A percentile compares a stretch with the other conserved stretches of the same genome.
Evolutionary conservation across 2,888 invertebrate genomes (phyloP).

Genomic region (Keiferia lycopersicella): DNA sequence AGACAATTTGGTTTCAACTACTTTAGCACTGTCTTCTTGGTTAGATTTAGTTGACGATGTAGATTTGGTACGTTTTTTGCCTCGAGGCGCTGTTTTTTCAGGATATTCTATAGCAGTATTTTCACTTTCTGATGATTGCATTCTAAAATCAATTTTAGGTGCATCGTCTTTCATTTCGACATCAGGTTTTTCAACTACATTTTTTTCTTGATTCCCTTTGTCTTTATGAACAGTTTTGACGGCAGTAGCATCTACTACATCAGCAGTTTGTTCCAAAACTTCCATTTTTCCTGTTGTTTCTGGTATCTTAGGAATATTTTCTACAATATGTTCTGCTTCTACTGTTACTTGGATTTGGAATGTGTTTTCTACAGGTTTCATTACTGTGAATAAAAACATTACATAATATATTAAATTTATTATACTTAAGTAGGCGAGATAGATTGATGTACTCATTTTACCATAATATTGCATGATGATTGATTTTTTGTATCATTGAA

Average conservation of each 20-base stretch:
- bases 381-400: constrained; percentile 1
- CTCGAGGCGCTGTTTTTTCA: background rate
- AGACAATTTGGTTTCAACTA: constrained; percentile 15
- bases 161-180: constrained; percentile 9
- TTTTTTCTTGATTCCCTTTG: constrained; percentile 21
- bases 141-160: constrained; percentile 5
- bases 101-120: background rate
- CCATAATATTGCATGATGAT: too few species aligned
- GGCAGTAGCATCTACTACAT: constrained; percentile 27
- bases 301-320: constrained; percentile 16
- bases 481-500: too few species aligned
- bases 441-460: too few species aligned
- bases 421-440: background rate
- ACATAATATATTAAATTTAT: background rate
- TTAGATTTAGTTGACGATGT: constrained; percentile 12
- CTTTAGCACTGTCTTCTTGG: background rate
- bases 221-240: constrained; percentile 7
- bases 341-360: constrained; percentile 26
- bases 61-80: constrained; percentile 5
- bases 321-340: constrained; percentile 27
- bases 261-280: constrained; percentile 25
- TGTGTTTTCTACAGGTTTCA: constrained; percentile 17
- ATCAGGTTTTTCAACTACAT: background rate
- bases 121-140: constrained; percentile 28
- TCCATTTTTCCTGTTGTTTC: constrained; percentile 18